Evolutionary conservation across 2,113 vertebrate genomes (phyloP).

Genomic region (Grus americana): DNA sequence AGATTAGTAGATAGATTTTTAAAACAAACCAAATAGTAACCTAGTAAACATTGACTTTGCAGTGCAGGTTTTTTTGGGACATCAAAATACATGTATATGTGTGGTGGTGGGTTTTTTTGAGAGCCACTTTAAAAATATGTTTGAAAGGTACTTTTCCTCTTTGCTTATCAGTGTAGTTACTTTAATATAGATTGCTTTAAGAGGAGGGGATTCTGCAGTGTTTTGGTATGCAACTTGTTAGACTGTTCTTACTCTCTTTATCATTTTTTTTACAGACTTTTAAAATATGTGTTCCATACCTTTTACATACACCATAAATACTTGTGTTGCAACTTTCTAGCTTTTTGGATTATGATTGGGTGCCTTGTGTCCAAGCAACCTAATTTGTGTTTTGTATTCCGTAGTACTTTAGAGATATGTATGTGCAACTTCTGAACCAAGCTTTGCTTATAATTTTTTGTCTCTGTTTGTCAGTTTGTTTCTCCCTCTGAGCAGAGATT

Average conservation of each 20-base stretch:
- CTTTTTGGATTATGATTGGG: neutral
- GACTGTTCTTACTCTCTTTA: neutral
- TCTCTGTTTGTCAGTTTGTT: neutral
- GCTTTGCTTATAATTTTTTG: neutral
- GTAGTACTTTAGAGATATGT: neutral
- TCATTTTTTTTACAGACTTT: neutral
- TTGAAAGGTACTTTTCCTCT: neutral
- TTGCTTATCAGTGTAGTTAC: neutral
- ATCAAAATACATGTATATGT: neutral
- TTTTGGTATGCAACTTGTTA: neutral
- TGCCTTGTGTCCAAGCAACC: neutral
- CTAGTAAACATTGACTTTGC: neutral
- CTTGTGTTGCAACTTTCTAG: neutral
- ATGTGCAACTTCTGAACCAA: neutral
- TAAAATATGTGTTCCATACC: rapidly evolving
- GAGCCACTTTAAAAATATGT: neutral
- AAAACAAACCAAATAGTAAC: neutral
- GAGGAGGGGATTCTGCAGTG: neutral
- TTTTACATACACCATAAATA: neutral
- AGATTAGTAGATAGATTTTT: neutral
- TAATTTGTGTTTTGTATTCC: neutral
- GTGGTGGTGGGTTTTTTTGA: neutral
- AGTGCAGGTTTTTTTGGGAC: neutral
- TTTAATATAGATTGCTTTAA: neutral
- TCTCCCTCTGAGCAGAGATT: neutral